Evolutionary conservation across 2,888 invertebrate species (phyloP).

Genomic region (Muschampia plurimacula): DNA sequence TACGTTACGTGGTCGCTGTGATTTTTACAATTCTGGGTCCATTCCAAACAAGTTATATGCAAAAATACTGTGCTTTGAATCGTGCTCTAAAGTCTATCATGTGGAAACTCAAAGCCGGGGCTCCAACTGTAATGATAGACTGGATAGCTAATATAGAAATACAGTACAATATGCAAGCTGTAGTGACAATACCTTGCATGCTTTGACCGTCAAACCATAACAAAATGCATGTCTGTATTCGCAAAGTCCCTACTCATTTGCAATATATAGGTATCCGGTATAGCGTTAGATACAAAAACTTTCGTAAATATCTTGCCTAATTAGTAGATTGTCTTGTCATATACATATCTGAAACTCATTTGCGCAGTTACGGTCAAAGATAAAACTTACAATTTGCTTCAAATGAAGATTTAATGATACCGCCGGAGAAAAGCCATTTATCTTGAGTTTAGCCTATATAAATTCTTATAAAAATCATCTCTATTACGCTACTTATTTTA

Average conservation of each 20-base stretch:
- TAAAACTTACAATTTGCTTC: neutral
- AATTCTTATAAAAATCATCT: constrained; percentile 27
- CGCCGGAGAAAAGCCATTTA: constrained; percentile 17
- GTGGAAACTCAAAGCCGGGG: constrained; percentile 33
- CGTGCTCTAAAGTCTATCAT: constrained; percentile 19
- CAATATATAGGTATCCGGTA: neutral
- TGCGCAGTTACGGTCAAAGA: constrained; percentile 13
- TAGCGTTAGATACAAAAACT: neutral
- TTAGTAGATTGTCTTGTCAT: constrained; percentile 10
- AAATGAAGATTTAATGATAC: constrained; percentile 27
- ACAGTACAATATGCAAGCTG: constrained; percentile 14
- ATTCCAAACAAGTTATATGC: constrained; percentile 17
- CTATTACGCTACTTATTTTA: constrained; percentile 25
- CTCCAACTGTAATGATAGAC: constrained; percentile 21
- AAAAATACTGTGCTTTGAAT: constrained; percentile 1
- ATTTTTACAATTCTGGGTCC: constrained; percentile 25
- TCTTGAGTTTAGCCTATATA: constrained; percentile 25
- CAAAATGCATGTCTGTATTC: constrained; percentile 7
- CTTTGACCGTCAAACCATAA: constrained; percentile 23
- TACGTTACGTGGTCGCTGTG: neutral
- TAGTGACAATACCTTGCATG: constrained; percentile 12
- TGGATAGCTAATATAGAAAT: constrained; percentile 12
- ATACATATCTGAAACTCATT: constrained; percentile 7
- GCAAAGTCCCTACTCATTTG: neutral
- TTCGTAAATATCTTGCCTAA: neutral